Percentiles rank a stretch among this genome's conserved stretches.
Conservation (phyloP, 2,888 invertebrate species). For the Gonocerus acuteangulatus region DNA sequence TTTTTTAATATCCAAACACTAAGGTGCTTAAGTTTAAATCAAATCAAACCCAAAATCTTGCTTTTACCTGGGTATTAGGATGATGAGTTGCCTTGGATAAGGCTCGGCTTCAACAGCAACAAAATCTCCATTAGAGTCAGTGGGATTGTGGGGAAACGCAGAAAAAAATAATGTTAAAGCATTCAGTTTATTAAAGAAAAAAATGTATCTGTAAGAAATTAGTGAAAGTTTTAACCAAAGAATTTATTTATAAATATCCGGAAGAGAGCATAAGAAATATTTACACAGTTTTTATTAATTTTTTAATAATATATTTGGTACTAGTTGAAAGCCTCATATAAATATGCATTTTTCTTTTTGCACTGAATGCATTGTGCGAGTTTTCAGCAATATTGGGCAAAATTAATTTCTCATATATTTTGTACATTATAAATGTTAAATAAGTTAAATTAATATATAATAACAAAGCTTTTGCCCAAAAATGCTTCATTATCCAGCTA, state of each 20-base stretch:
- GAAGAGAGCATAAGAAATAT: constrained; percentile 26
- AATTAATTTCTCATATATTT: constrained; percentile 3
- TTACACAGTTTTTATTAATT: constrained; percentile 10
- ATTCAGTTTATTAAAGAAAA: constrained; percentile 28
- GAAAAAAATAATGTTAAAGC: constrained; percentile 15
- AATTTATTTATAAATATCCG: constrained; percentile 23
- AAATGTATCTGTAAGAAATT: constrained; percentile 19
- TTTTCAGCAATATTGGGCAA: constrained; percentile 23
- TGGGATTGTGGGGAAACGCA: too few relatives aligned
- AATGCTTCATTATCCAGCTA: constrained; percentile 10
- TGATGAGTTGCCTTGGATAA: too few relatives aligned
- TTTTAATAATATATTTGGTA: constrained; percentile 11
- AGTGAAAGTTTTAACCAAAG: constrained; percentile 11
- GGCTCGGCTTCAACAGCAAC: too few relatives aligned
- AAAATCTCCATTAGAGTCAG: too few relatives aligned
- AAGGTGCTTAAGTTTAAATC: too few relatives aligned
- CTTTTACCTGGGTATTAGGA: too few relatives aligned
- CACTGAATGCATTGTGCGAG: constrained; percentile 27
- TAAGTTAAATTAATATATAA: constrained; percentile 17
- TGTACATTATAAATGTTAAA: constrained; percentile 3
- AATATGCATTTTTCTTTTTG: constrained; percentile 5
- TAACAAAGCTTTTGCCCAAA: constrained; percentile 23
- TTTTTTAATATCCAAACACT: too few relatives aligned
- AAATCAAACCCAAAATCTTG: too few relatives aligned
- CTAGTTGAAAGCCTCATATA: constrained; percentile 24